Evolutionary conservation across 2,113 vertebrate genomes (phyloP).

Genomic region (Gymnarchus niloticus): DNA sequence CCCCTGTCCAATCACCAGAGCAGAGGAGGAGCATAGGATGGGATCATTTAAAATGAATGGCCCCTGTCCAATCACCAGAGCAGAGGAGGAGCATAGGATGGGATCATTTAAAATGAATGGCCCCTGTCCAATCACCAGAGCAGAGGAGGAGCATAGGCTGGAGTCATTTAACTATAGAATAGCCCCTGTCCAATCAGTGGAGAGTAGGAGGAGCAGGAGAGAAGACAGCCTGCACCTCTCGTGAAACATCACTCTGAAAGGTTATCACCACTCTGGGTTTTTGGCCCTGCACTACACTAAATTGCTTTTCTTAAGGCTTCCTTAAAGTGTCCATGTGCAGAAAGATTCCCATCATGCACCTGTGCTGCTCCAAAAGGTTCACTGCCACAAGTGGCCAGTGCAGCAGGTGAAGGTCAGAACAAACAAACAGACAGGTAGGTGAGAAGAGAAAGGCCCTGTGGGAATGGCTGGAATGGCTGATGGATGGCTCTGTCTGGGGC

Average conservation of each 20-base stretch:
- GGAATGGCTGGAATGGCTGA: background rate
- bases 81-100: too few relatives aligned
- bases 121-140: too few relatives aligned
- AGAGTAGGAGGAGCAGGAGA: background rate
- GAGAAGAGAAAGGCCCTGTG: background rate
- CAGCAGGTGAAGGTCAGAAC: background rate
- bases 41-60: too few relatives aligned
- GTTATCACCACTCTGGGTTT: background rate
- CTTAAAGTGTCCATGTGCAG: background rate
- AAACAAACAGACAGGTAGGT: background rate
- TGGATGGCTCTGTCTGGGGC: background rate
- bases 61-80: too few relatives aligned
- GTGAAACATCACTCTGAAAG: background rate
- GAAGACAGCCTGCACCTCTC: background rate
- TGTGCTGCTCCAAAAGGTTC: background rate
- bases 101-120: too few relatives aligned
- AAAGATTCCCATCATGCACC: background rate
- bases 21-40: too few relatives aligned
- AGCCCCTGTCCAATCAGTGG: too few relatives aligned
- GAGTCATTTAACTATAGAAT: too few relatives aligned
- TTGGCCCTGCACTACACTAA: background rate
- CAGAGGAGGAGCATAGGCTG: too few relatives aligned
- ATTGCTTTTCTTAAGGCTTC: background rate
- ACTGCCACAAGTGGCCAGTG: background rate
- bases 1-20: too few relatives aligned